phyloP scores from a whole-genome alignment of 2,888 invertebrate species.

The Abrostola tripartita region DNA sequence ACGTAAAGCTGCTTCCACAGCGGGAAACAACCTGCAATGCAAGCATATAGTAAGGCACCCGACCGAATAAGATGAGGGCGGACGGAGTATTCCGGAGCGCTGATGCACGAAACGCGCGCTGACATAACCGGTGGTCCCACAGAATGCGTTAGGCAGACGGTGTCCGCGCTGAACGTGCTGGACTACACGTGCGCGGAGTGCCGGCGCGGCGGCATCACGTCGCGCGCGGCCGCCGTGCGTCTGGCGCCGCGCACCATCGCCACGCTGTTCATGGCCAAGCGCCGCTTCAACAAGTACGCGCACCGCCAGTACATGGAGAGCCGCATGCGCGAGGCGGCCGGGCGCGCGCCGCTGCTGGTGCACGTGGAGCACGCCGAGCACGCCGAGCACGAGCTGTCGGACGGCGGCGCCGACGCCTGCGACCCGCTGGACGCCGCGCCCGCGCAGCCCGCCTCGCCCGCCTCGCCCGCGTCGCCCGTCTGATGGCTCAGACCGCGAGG shows the following conservation, averaged over 20 bases:
- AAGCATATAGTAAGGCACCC: too few relatives aligned
- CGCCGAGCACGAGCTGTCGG: constrained; percentile 27
- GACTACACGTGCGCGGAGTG: constrained; percentile 87
- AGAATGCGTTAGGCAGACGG: constrained; percentile 86
- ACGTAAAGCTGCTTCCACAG: too few relatives aligned
- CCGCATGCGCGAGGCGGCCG: constrained; percentile 41
- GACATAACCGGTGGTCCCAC: constrained; percentile 45
- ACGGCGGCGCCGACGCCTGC: constrained; percentile 33
- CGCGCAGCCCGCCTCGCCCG: neutral
- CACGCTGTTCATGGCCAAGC: constrained; percentile 87
- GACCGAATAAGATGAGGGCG: constrained; percentile 17
- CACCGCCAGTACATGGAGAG: constrained; percentile 83
- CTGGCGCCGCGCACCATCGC: constrained; percentile 85
- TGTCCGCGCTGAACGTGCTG: constrained; percentile 78
- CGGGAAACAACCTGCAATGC: too few relatives aligned
- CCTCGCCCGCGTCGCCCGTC: neutral
- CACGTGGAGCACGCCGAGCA: constrained; percentile 25
- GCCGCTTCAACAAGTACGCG: constrained; percentile 87
- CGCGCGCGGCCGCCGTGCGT: constrained; percentile 84
- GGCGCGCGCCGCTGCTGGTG: constrained; percentile 47
- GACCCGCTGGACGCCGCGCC: constrained; percentile 3
- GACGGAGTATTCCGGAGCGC: constrained; percentile 20
- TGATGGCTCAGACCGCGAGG: too few relatives aligned
- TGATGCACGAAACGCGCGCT: neutral
- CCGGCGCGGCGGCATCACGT: constrained; percentile 85